Conservation (phyloP, 2,888 invertebrate genomes). For the Hyposoter didymator region DNA sequence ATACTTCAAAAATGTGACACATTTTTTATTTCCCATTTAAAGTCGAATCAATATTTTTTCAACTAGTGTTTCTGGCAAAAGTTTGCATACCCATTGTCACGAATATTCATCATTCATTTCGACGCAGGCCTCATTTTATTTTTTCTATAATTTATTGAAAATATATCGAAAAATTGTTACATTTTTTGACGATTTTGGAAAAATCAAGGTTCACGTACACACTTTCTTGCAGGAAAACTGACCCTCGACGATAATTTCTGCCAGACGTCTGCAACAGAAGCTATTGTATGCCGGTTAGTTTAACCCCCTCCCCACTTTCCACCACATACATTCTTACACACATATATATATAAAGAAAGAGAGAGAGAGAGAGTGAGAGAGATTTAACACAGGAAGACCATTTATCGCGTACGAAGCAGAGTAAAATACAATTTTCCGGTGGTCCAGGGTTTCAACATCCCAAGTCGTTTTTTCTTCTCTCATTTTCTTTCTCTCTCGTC, state of each 20-base stretch:
- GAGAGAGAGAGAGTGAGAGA: neutral
- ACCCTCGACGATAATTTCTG: constrained; percentile 58
- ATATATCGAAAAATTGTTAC: neutral
- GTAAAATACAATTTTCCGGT: constrained; percentile 55
- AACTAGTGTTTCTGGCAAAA: neutral
- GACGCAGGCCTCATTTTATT: neutral
- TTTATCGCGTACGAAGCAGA: constrained; percentile 54
- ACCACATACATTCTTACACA: neutral
- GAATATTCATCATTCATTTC: neutral
- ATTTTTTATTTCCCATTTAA: neutral
- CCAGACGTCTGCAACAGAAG: constrained; percentile 21
- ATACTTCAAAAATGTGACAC: neutral
- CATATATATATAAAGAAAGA: neutral
- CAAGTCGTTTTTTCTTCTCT: constrained; percentile 6
- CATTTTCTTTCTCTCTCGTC: constrained; percentile 24
- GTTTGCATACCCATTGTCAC: neutral
- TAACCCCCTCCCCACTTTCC: neutral
- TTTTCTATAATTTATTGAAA: neutral
- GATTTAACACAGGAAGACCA: constrained; percentile 23
- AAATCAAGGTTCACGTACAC: neutral
- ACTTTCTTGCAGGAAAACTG: constrained; percentile 32
- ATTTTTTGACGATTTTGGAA: neutral
- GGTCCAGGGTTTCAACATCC: constrained; percentile 22
- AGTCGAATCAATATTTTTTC: neutral
- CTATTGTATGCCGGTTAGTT: constrained; percentile 10